Evolutionary conservation across 2,888 invertebrate species (phyloP).

Genomic region (Oasisia sp.): DNA sequence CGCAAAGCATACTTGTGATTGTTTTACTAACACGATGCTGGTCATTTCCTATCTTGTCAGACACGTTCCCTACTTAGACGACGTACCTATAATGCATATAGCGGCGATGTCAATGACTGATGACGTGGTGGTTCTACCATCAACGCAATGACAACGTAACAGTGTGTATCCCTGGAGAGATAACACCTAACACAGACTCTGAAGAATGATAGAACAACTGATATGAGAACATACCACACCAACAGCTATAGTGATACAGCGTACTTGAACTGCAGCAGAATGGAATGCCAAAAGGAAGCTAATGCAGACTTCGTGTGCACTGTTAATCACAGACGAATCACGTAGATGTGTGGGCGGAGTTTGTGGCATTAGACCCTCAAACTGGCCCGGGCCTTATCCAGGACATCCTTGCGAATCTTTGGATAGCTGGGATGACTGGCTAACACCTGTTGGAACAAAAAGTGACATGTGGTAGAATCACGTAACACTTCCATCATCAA

Average conservation of each 20-base stretch:
- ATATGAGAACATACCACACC: background rate
- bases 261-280: background rate
- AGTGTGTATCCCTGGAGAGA: background rate
- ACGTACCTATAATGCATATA: background rate
- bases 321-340: background rate
- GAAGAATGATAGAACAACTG: too few relatives aligned
- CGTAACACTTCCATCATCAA: too few relatives aligned
- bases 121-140: background rate
- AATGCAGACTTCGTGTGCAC: background rate
- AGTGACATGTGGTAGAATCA: too few relatives aligned
- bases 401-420: slow-evolving; percentile 89
- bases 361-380: slow-evolving; percentile 58
- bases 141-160: background rate
- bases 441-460: slow-evolving; percentile 71
- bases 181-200: background rate
- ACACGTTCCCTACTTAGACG: background rate
- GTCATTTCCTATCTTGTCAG: background rate
- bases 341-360: background rate
- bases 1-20: background rate
- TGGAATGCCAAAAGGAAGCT: background rate
- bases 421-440: slow-evolving; percentile 87
- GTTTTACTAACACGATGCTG: background rate
- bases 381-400: slow-evolving; percentile 78
- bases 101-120: background rate
- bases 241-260: background rate